These are phyloP conservation scores for Plebejus anna DNA, from an alignment of 2,888 invertebrate species.

Conservation along the genomic window DNA sequence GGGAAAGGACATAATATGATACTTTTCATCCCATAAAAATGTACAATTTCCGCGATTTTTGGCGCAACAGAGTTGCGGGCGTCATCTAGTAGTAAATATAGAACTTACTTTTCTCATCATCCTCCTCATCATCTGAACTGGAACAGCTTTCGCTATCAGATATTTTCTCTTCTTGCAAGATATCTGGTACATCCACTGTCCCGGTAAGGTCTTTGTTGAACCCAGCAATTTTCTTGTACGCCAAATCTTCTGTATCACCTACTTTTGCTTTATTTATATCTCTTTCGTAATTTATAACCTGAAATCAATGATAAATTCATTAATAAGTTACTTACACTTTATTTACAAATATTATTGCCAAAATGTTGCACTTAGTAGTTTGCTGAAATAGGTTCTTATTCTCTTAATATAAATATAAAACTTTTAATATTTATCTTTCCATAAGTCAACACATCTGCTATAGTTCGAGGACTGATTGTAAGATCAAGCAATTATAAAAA, in stretches of 20 bases:
- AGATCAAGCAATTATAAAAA: no score
- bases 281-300: conserved; percentile 91
- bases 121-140: conserved; percentile 53
- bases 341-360: not conserved
- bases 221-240: conserved; percentile 93
- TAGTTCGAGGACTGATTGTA: no score
- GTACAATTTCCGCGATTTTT: no score
- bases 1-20: no score
- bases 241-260: conserved; percentile 85
- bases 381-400: no score
- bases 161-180: conserved; percentile 72
- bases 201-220: conserved; percentile 89
- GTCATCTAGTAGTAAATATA: conserved; percentile 37
- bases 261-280: conserved; percentile 90
- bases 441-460: no score
- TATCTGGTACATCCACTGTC: conserved; percentile 83
- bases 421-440: no score
- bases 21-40: no score
- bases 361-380: no score
- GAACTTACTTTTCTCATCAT: conserved; percentile 45
- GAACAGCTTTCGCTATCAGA: conserved; percentile 57
- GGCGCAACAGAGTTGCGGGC: no score
- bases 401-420: no score
- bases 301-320: conserved; percentile 39
- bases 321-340: not conserved